A percentile compares a stretch with the other conserved stretches of the same genome.
Conservation (phyloP, 2,113 vertebrate species). For the Gobio gobio region DNA sequence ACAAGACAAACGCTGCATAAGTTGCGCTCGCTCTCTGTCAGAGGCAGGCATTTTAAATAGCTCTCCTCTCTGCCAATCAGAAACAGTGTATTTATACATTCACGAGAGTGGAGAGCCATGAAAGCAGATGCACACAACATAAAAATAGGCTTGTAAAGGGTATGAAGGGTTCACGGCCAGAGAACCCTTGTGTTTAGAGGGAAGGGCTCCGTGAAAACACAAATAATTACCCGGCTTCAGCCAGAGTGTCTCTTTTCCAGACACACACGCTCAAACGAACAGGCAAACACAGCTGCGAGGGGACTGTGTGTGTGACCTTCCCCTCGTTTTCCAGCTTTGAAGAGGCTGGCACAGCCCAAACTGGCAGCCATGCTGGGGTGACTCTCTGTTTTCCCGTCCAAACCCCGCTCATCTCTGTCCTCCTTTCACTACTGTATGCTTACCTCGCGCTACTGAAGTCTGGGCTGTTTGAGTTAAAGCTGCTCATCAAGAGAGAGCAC, state of each 20-base stretch:
- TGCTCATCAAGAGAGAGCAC: neutral
- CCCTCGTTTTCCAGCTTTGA: neutral
- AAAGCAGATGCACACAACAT: constrained; percentile 57
- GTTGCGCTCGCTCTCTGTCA: constrained; percentile 53
- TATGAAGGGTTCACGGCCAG: constrained; percentile 71
- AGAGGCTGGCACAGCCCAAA: constrained; percentile 31
- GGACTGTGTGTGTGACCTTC: constrained; percentile 22
- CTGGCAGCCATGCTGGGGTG: neutral
- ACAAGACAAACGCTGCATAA: constrained; percentile 54
- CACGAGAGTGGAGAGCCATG: constrained; percentile 63
- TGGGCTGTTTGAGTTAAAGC: neutral
- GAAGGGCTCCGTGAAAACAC: constrained; percentile 58
- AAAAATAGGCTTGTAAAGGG: constrained; percentile 69
- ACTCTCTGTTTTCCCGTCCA: neutral
- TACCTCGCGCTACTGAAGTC: neutral
- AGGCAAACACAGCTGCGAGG: constrained; percentile 30
- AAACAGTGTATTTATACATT: constrained; percentile 72
- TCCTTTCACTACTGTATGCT: neutral
- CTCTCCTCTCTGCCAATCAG: constrained; percentile 42
- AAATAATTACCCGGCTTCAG: constrained; percentile 76
- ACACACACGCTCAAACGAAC: neutral
- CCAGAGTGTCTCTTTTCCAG: constrained; percentile 27
- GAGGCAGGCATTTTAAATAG: constrained; percentile 52
- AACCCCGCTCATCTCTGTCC: neutral
- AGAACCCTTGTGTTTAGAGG: constrained; percentile 58